Conservation (phyloP, 2,113 vertebrate species). For the Peromyscus leucopus region DNA sequence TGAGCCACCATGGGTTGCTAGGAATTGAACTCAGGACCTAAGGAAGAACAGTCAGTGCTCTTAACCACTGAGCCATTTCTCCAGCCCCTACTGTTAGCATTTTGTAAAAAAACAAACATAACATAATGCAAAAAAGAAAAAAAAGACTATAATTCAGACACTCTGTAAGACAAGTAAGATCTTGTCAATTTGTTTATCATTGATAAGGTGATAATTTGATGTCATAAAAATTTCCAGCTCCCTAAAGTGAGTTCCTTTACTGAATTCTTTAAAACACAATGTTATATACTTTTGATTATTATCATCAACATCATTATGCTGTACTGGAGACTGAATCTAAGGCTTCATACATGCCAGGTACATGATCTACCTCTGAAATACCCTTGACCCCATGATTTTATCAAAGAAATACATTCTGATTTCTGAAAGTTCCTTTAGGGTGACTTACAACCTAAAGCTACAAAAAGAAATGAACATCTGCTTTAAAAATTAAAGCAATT, state of each 20-base stretch:
- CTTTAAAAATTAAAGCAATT: background rate
- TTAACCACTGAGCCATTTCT: background rate
- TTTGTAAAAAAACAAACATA: background rate
- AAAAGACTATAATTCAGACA: too few species aligned
- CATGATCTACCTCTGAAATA: background rate
- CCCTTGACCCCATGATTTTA: background rate
- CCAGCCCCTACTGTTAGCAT: background rate
- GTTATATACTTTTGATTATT: background rate
- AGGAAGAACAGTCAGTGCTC: background rate
- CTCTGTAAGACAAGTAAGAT: background rate
- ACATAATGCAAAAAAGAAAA: background rate
- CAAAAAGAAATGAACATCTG: constrained; percentile 8
- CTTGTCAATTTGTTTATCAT: constrained; percentile 1
- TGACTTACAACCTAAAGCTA: background rate
- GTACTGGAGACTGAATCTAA: background rate
- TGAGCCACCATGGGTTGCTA: background rate
- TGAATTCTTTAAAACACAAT: background rate
- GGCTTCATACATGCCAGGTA: background rate
- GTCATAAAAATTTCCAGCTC: background rate
- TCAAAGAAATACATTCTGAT: constrained; percentile 7
- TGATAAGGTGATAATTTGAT: background rate
- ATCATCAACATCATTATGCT: background rate
- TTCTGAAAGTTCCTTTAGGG: constrained; percentile 19
- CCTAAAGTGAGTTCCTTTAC: background rate
- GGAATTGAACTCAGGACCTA: background rate